Percentiles rank a stretch among this genome's conserved stretches.
Evolutionary conservation across 64 coral and sea anemone species (phyloP).

Genomic region (Trachythela sp.): DNA sequence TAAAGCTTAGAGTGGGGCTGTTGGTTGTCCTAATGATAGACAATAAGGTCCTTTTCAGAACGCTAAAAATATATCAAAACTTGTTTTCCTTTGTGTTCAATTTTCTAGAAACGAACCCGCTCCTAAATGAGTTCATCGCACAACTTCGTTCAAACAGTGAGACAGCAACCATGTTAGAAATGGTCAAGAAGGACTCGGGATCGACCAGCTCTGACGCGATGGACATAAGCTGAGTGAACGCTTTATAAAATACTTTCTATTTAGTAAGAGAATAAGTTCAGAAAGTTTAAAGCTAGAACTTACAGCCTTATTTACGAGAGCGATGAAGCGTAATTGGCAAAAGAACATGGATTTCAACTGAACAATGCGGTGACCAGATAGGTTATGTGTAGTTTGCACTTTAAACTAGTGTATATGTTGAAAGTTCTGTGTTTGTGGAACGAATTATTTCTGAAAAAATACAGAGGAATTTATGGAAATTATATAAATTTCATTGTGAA

Average conservation of each 20-base stretch:
- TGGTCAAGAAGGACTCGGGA: slow-evolving; percentile 81
- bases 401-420: too few species aligned
- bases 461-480: background rate
- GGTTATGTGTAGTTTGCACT: too few species aligned
- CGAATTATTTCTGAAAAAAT: background rate
- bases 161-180: slow-evolving; percentile 79
- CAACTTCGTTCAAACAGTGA: slow-evolving; percentile 88
- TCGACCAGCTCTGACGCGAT: slow-evolving; percentile 62
- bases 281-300: background rate
- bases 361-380: too few species aligned
- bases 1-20: too few species aligned
- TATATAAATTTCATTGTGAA: background rate
- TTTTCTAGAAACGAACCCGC: slow-evolving; percentile 85
- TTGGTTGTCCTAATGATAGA: too few species aligned
- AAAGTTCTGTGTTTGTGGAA: background rate
- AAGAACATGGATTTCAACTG: too few species aligned
- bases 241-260: background rate
- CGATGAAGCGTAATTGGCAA: too few species aligned
- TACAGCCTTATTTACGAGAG: background rate
- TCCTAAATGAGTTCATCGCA: slow-evolving; percentile 87
- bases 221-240: slow-evolving; percentile 61
- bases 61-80: too few species aligned
- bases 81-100: background rate
- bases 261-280: background rate
- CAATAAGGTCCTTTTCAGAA: too few species aligned